Conservation (phyloP, 2,888 invertebrate species). For the Lasioglossum morio region DNA sequence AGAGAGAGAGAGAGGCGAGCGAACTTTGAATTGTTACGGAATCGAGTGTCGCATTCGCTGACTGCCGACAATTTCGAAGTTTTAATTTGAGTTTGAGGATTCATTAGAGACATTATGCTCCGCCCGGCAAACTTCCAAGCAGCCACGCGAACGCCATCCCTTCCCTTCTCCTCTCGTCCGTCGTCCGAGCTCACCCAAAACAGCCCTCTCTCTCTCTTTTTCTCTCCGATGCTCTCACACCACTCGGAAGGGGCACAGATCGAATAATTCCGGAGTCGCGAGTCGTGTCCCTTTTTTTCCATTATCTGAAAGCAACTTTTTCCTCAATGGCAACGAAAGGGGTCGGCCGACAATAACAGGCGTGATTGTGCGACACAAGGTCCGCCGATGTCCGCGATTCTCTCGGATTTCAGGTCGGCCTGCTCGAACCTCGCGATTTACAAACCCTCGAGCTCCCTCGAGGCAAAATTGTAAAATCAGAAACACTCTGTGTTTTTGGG, state of each 20-base stretch:
- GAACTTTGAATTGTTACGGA: slow-evolving; percentile 82
- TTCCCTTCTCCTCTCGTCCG: neutral
- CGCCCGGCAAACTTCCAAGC: slow-evolving; percentile 71
- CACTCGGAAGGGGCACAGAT: slow-evolving; percentile 55
- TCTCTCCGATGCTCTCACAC: slow-evolving; percentile 12
- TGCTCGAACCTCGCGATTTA: neutral
- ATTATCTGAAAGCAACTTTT: slow-evolving; percentile 47
- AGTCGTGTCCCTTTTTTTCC: slow-evolving; percentile 41
- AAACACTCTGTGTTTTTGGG: neutral
- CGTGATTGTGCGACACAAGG: slow-evolving; percentile 29
- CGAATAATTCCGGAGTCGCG: slow-evolving; percentile 60
- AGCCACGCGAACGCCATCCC: slow-evolving; percentile 68
- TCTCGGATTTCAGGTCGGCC: neutral
- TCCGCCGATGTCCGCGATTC: slow-evolving; percentile 5
- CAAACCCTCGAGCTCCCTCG: neutral
- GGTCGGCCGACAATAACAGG: slow-evolving; percentile 36
- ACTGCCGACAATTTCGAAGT: slow-evolving; percentile 81
- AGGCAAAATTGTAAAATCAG: neutral
- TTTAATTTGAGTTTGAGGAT: slow-evolving; percentile 83
- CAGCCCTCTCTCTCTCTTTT: slow-evolving; percentile 8
- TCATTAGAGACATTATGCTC: slow-evolving; percentile 78
- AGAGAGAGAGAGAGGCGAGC: slow-evolving; percentile 40
- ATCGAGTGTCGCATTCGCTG: slow-evolving; percentile 78
- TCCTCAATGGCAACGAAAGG: slow-evolving; percentile 20
- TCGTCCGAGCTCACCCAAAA: slow-evolving; percentile 44